Base-by-base conservation (phyloP, 1,140 invertebrate species). In the Drosophila orena region DNA sequence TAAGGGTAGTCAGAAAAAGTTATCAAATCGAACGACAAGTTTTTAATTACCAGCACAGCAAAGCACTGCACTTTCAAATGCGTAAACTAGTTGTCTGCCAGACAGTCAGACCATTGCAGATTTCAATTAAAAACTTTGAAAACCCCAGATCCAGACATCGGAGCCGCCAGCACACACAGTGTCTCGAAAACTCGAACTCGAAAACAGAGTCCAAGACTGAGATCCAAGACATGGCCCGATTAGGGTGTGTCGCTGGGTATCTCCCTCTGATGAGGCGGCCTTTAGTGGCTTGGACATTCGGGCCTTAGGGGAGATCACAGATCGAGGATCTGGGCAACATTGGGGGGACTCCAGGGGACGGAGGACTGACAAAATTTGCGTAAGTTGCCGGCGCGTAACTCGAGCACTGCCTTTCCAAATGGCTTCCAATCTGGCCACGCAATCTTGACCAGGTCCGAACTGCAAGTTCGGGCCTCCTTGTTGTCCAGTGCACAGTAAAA, bases 1-100 rank as follows among this genome's bases (percentile, higher is more conserved):
- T 34, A 57, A 74, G 57, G 57, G 70, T 55, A 62, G 22, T 53
- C 44, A 34, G 60, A 81, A 58, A 77, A 47, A 75, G 72, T 75
- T 85, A 81, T 86, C 78, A 66, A 78, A 83, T 69, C 75, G 70
- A 73, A 79, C 84, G 83, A 88, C 84, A 88, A 83, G 84, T 89
- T 88, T 88, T 83, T 88, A 88, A 88, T 88, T 88, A 89, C 84
- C 66, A 62, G 43, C 46, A 34, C 52, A 35, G 65, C 37, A 40
- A 34, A 62, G 52, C 17, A 53, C 65, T 24, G 65, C 79, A 81
- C 83, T 88, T 88, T 88, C 83, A 65, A 88, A 88, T 89, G 84
- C 83, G 84, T 88, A 89, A 88, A 88, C 83, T 71, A 79, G 83
- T 88, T 88, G 84, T 69, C 57, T 37, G 72, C 10, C 55, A 53